These are phyloP conservation scores for Pardalotus punctatus DNA, from an alignment of 2,113 vertebrate genomes.

Conservation along the genomic window DNA sequence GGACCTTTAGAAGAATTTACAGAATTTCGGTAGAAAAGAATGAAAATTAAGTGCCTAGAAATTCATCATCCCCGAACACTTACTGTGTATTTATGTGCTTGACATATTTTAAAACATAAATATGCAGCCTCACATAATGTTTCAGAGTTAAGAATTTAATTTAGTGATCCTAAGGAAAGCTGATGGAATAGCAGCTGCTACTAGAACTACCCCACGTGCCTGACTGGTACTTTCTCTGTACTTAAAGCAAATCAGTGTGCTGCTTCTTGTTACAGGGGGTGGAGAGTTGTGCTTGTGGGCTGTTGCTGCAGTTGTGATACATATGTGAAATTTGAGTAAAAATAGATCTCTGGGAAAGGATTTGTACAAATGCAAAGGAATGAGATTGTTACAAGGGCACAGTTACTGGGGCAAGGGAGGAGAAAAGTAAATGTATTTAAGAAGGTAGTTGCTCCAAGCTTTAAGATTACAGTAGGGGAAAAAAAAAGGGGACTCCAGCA, in stretches of 20 bases:
- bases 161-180: not conserved
- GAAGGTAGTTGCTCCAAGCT: not conserved
- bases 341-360: not conserved
- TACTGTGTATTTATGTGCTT: not conserved
- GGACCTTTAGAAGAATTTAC: not conserved
- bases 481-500: not conserved
- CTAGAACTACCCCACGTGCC: not conserved
- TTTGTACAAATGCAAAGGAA: not conserved
- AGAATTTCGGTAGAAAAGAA: not conserved
- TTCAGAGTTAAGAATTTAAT: not conserved
- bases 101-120: not conserved
- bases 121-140: not conserved
- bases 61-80: not conserved
- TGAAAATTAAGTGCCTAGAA: constrained; percentile 2
- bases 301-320: not conserved
- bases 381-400: not conserved
- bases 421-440: not conserved
- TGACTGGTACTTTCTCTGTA: not conserved
- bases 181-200: not conserved
- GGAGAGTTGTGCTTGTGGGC: not conserved
- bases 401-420: not conserved
- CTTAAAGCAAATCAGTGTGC: not conserved
- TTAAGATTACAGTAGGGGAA: not conserved
- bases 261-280: not conserved
- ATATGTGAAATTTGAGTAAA: not conserved